phyloP scores from a whole-genome alignment of 2,113 vertebrate species.

The Nyctibius bracteatus region DNA sequence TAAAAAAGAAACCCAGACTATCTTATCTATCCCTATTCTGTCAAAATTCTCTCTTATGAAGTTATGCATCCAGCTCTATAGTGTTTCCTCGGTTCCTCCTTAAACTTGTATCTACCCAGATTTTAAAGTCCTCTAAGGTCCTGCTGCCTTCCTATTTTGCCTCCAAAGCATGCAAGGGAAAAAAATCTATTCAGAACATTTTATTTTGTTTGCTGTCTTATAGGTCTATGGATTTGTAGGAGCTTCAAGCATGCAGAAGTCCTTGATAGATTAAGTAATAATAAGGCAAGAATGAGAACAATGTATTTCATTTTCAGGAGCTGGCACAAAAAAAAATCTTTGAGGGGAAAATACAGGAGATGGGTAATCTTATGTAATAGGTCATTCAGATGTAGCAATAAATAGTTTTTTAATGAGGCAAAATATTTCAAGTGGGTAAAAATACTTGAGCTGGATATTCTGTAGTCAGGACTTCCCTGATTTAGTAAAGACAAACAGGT shows the following conservation, averaged over 20 bases:
- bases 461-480: not conserved
- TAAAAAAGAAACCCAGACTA: not conserved
- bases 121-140: not conserved
- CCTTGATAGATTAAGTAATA: slow-evolving; percentile 40
- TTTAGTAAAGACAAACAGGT: slow-evolving; percentile 22
- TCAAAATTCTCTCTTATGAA: not conserved
- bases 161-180: not conserved
- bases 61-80: not conserved
- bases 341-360: slow-evolving; percentile 14
- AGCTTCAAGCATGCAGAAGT: not conserved
- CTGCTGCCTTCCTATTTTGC: not conserved
- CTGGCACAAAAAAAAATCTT: slow-evolving; percentile 11
- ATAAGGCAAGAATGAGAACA: slow-evolving; percentile 13
- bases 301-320: slow-evolving; percentile 23
- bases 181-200: not conserved
- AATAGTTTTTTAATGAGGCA: slow-evolving; percentile 29
- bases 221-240: not conserved
- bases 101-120: not conserved
- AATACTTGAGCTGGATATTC: not conserved
- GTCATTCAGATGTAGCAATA: slow-evolving; percentile 21
- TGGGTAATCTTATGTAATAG: not conserved
- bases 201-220: not conserved
- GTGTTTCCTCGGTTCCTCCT: not conserved
- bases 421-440: slow-evolving; percentile 31
- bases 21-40: not conserved